Evolutionary conservation across 2,113 vertebrate species (phyloP), one percentile per base, ranked within the genome.

Genomic region (Etheostoma cragini): DNA sequence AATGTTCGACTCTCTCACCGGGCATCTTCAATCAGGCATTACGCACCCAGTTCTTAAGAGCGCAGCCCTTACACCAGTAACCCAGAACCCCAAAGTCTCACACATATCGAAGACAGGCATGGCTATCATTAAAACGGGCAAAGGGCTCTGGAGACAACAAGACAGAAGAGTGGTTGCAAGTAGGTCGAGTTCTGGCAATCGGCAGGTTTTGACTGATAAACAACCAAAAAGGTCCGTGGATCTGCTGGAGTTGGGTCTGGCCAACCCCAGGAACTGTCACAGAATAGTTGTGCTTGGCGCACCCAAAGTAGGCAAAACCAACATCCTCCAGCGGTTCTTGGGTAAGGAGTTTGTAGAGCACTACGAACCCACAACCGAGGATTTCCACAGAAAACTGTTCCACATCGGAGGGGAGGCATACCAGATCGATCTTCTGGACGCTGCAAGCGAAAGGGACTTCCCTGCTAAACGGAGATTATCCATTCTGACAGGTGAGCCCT

Each of bases 351-450:
- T 93, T 71, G 83, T 93, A 17, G 94, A 95, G 33, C 38, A 63
- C 3, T 94, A 96, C 49, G 89, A 93, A 21, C 91, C 94, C 2
- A 95, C 95, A 1, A 74, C 42, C 0, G 95, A 96, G 76, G 95
- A 95, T 82, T 96, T 95, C 70, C 91, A 95, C 91, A 93, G 94
- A 53, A 96, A 95, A 82, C 78, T 96, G 80, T 96, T 94, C 85
- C 89, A 91, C 83, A 94, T 96, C 8, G 71, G 88, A 75, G 94
- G 94, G 11, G 88, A 95, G 67, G 52, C 87, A 1, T 96, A 95
- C 62, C 94, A 95, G 82, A 24, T 95, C 0, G 95, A 96, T 72
- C 86, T 96, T 0, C 91, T 96, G 70, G 95, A 95, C 63, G 94
- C 95, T 0, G 82, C 95, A 3, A 80, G 80, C 12, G 94, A 96